Conservation (phyloP, 2,888 invertebrate genomes). For the Azorinus chamasolen region DNA sequence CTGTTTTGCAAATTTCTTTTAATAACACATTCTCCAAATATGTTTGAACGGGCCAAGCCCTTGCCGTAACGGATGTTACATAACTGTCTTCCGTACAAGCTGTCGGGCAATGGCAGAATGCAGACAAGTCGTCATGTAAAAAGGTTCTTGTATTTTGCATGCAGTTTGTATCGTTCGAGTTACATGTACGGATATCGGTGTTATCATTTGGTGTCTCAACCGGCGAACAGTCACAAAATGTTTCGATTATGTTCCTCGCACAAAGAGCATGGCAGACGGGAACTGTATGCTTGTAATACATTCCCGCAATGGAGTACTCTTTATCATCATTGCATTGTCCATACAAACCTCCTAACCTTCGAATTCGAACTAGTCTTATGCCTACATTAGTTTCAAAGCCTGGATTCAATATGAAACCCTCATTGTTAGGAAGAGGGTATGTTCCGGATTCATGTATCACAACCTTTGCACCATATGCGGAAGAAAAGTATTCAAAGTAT, state of each 20-base stretch:
- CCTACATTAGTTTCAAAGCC: constrained; percentile 28
- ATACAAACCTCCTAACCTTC: constrained; percentile 7
- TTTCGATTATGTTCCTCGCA: constrained; percentile 1
- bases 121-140: too few species aligned
- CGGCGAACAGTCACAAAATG: constrained; percentile 10
- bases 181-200: too few species aligned
- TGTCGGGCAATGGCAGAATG: constrained; percentile 6
- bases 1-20: constrained; percentile 6
- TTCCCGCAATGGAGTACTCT: not conserved
- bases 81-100: constrained; percentile 6
- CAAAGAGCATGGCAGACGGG: constrained; percentile 3
- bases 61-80: not conserved
- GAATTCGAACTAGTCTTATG: constrained; percentile 11
- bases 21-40: constrained; percentile 10
- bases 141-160: too few species aligned
- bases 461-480: constrained; percentile 16
- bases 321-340: constrained; percentile 3
- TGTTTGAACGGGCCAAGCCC: constrained; percentile 10
- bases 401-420: constrained; percentile 26
- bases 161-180: too few species aligned
- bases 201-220: constrained; percentile 4
- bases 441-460: constrained; percentile 19
- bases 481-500: constrained; percentile 18
- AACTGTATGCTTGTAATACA: not conserved
- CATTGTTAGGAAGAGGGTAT: constrained; percentile 10